Evolutionary conservation across 2,888 invertebrate species (phyloP).

Genomic region (Stenolophus ochropezus): DNA sequence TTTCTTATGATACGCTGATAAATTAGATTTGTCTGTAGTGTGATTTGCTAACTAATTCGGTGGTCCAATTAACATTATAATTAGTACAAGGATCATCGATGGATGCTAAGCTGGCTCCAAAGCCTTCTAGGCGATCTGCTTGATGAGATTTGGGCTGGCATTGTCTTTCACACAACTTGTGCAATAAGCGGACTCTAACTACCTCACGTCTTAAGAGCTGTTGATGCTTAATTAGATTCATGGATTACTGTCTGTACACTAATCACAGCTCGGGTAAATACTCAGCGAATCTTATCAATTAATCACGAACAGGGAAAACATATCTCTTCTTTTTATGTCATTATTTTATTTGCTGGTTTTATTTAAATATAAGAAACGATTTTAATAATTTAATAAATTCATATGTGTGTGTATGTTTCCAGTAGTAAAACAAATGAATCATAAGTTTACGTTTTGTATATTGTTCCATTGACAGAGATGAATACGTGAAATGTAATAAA

Average conservation of each 20-base stretch:
- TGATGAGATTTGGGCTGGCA: slow-evolving; percentile 29
- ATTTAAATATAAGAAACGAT: too few relatives aligned
- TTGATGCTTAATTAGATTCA: slow-evolving; percentile 20
- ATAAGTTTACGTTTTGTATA: too few relatives aligned
- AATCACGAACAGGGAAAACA: not conserved
- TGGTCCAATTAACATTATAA: not conserved
- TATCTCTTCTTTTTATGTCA: too few relatives aligned
- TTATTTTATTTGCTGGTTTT: too few relatives aligned
- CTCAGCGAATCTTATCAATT: not conserved
- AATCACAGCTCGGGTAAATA: not conserved
- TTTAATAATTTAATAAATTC: too few relatives aligned
- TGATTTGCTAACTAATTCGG: not conserved
- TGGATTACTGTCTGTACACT: not conserved
- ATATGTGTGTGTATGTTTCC: too few relatives aligned
- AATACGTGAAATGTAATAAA: not conserved
- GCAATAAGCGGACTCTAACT: slow-evolving; percentile 4
- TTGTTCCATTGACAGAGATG: too few relatives aligned
- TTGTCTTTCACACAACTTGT: slow-evolving; percentile 26
- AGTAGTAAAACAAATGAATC: too few relatives aligned
- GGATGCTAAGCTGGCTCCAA: not conserved
- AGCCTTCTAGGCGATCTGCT: not conserved
- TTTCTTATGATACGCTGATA: not conserved
- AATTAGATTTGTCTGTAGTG: not conserved
- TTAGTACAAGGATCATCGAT: slow-evolving; percentile 34
- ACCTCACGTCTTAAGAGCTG: slow-evolving; percentile 8